Evolutionary conservation across 2,888 invertebrate species (phyloP).

Genomic region (Silvanus unidentatus): DNA sequence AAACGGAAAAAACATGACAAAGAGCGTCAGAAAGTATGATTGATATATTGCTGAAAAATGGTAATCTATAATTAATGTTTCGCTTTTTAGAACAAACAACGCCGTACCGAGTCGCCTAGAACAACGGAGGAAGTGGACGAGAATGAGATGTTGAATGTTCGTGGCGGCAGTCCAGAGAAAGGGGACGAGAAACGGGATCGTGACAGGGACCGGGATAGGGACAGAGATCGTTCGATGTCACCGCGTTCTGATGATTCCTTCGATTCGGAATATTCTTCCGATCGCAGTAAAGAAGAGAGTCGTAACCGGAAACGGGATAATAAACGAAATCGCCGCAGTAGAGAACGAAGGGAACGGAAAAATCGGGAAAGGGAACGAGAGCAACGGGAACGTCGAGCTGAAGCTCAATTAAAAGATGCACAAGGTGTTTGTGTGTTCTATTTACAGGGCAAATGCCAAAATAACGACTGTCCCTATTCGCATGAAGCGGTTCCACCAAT

Average conservation of each 20-base stretch:
- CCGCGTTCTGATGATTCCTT: conserved; percentile 47
- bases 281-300: conserved; percentile 26
- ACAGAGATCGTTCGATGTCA: conserved; percentile 26
- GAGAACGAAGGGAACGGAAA: conserved; percentile 27
- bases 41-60: not conserved
- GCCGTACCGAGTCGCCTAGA: conserved; percentile 44
- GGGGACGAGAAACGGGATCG: conserved; percentile 7
- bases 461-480: conserved; percentile 79
- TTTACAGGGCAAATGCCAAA: conserved; percentile 84
- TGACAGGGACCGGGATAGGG: conserved; percentile 4
- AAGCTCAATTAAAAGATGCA: conserved; percentile 55
- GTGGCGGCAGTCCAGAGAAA: conserved; percentile 61
- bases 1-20: conserved; percentile 54
- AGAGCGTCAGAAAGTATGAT: conserved; percentile 51
- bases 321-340: conserved; percentile 16
- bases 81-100: conserved; percentile 48
- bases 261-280: conserved; percentile 53
- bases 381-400: conserved; percentile 37
- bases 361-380: conserved; percentile 50
- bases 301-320: conserved; percentile 18
- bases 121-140: conserved; percentile 60
- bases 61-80: not conserved
- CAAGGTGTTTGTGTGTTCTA: conserved; percentile 77
- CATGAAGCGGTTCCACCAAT: conserved; percentile 77
- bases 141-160: conserved; percentile 72